phyloP scores from a whole-genome alignment of 2,888 invertebrate genomes.

The Sarcophaga carnaria region DNA sequence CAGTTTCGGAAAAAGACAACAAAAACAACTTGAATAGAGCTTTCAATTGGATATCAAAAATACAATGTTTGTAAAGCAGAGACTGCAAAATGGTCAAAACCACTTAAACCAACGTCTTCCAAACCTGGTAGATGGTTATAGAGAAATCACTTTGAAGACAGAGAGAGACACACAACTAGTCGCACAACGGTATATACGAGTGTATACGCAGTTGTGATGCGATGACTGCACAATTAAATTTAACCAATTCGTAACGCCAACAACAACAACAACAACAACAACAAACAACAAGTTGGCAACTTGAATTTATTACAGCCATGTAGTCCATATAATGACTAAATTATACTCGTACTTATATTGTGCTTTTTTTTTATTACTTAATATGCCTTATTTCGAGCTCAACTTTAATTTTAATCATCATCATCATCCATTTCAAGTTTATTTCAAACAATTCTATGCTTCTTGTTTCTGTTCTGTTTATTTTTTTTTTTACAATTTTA shows the following conservation, averaged over 20 bases:
- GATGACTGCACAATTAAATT: slow-evolving; percentile 47
- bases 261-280: background rate
- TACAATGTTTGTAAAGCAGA: too few relatives aligned
- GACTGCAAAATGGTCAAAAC: slow-evolving; percentile 61
- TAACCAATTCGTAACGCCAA: slow-evolving; percentile 22
- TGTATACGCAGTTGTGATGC: slow-evolving; percentile 1
- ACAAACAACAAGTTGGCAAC: background rate
- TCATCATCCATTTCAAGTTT: too few relatives aligned
- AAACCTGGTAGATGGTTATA: slow-evolving; percentile 24
- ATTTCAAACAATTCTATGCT: too few relatives aligned
- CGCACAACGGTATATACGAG: background rate
- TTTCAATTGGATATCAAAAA: slow-evolving; percentile 10
- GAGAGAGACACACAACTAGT: slow-evolving; percentile 10
- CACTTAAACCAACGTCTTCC: slow-evolving; percentile 50
- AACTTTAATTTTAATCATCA: too few relatives aligned
- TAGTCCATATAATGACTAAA: background rate
- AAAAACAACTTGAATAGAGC: slow-evolving; percentile 27
- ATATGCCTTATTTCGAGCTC: too few relatives aligned
- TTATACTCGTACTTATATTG: too few relatives aligned
- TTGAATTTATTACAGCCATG: background rate
- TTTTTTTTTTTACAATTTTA: too few relatives aligned
- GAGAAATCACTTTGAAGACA: slow-evolving; percentile 44
- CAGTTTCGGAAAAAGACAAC: slow-evolving; percentile 57
- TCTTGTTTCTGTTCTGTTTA: too few relatives aligned
- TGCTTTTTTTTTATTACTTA: too few relatives aligned